phyloP scores from a whole-genome alignment of 2,888 invertebrate species.

The Caenorhabditis imperialis region DNA sequence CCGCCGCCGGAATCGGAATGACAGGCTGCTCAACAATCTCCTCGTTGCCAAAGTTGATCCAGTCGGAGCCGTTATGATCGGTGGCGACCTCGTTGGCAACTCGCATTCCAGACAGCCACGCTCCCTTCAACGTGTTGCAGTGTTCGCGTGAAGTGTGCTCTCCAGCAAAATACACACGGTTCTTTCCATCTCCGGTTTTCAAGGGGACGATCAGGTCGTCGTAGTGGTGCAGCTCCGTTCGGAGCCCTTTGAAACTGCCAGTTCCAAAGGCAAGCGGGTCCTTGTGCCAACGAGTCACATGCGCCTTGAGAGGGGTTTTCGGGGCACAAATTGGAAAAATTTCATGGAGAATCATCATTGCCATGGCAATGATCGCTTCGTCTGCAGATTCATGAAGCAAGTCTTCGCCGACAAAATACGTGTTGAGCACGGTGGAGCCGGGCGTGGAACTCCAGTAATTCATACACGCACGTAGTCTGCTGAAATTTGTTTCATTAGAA shows the following conservation, averaged over 20 bases:
- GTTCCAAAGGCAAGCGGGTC: constrained; percentile 27
- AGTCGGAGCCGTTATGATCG: constrained; percentile 84
- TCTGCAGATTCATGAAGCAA: constrained; percentile 2
- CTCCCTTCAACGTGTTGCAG: constrained; percentile 87
- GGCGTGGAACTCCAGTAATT: constrained; percentile 18
- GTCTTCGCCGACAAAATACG: constrained; percentile 9
- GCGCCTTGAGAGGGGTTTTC: neutral
- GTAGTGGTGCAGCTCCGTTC: constrained; percentile 20
- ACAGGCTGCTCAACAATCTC: too few species aligned
- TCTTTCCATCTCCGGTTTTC: neutral
- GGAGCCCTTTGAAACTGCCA: constrained; percentile 27
- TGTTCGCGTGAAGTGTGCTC: constrained; percentile 99
- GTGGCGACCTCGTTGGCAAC: constrained; percentile 97
- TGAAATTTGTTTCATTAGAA: constrained; percentile 11
- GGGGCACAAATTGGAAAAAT: constrained; percentile 19
- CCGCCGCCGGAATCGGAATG: too few species aligned
- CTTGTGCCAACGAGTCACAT: constrained; percentile 22
- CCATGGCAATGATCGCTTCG: constrained; percentile 6
- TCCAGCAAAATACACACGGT: constrained; percentile 84
- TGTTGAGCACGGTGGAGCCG: constrained; percentile 8
- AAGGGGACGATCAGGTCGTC: constrained; percentile 22
- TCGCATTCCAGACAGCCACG: constrained; percentile 92
- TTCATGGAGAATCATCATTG: constrained; percentile 6
- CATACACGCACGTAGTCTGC: constrained; percentile 33
- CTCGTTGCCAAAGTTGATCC: neutral